Evolutionary conservation across 1,140 invertebrate genomes (phyloP), one percentile per base, ranked within the genome.

Genomic region (Colletes gigas): DNA sequence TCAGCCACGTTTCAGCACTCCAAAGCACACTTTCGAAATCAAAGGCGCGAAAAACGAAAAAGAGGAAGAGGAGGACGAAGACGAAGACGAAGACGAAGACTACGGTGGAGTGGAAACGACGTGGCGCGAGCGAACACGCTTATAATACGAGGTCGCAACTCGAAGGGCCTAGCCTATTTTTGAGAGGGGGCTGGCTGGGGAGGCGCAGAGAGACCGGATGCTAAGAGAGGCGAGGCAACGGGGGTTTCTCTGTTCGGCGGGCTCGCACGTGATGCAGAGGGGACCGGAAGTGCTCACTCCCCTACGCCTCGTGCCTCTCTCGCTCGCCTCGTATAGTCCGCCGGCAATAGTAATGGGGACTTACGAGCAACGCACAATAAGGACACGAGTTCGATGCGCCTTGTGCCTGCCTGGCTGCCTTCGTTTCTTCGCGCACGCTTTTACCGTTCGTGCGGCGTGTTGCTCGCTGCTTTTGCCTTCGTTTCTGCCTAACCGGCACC

Each of bases 231-330:
- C 82, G 82, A 86, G 83, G 90, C 88, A 87, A 88, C 86, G 81
- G 81, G 84, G 85, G 85, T 87, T 82, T 87, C 85, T 87, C 85
- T 87, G 85, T 87, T 87, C 91, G 90, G 87, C 89, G 89, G 89
- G 89, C 92, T 92, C 91, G 92, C 92, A 93, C 92, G 92, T 93
- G 92, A 93, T 92, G 92, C 91, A 90, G 89, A 92, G 85, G 92
- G 92, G 91, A 92, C 92, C 92, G 85, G 85, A 93, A 92, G 89
- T 80, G 84, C 87, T 90, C 89, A 83, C 89, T 90, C 87, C 90
- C 90, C 88, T 89, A 82, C 88, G 82, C 75, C 88, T 89, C 89
- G 80, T 88, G 78, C 82, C 84, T 83, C 77, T 82, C 83, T 85
- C 77, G 80, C 81, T 83, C 83, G 63, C 65, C 74, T 72, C 68